Conservation (phyloP, 2,113 vertebrate genomes). For the Sula dactylatra region DNA sequence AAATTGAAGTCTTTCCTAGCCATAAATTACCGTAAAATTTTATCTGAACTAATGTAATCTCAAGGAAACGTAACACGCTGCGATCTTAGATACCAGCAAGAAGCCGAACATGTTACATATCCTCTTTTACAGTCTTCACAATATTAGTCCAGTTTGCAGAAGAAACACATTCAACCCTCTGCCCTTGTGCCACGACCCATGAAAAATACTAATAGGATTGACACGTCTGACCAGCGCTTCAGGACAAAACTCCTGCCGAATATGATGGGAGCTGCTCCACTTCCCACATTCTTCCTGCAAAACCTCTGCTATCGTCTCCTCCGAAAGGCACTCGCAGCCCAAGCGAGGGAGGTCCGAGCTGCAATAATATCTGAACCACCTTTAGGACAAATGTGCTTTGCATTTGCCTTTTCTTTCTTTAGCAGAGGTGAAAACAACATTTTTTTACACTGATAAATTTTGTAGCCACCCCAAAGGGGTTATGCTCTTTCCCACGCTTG, state of each 20-base stretch:
- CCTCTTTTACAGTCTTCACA: background rate
- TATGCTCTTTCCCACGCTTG: background rate
- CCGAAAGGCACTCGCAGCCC: background rate
- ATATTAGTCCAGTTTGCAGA: background rate
- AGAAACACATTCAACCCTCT: background rate
- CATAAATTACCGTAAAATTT: background rate
- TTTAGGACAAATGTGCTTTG: background rate
- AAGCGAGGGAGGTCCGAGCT: background rate
- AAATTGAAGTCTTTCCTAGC: background rate
- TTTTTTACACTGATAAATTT: background rate
- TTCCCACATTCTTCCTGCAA: accelerated
- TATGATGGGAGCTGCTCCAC: background rate
- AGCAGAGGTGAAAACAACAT: background rate
- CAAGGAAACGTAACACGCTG: background rate
- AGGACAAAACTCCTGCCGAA: background rate
- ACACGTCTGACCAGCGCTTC: accelerated
- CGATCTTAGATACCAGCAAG: background rate
- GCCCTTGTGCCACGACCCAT: background rate
- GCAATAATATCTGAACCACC: background rate
- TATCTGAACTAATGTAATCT: background rate
- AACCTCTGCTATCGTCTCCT: background rate
- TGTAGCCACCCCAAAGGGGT: background rate
- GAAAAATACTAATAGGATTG: background rate
- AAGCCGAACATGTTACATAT: background rate
- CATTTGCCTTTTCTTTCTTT: background rate